These are phyloP conservation scores for Aramus guarauna DNA, from an alignment of 2,113 vertebrate species.

Conservation along the genomic window DNA sequence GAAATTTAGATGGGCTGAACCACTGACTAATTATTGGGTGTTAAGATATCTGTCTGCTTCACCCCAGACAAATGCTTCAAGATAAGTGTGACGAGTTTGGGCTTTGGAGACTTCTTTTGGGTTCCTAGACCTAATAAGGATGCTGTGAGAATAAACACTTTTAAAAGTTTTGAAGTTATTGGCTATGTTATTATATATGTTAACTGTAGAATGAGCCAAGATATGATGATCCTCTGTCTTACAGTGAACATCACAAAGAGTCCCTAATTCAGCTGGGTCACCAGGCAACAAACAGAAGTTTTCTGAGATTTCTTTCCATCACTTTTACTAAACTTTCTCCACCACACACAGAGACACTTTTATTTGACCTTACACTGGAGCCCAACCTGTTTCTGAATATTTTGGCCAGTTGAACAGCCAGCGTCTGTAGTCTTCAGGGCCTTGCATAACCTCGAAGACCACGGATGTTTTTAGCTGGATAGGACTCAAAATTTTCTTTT, in stretches of 20 bases:
- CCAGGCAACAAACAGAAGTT: background rate
- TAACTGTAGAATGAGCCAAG: background rate
- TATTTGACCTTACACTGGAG: constrained; percentile 31
- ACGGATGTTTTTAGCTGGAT: constrained; percentile 35
- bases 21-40: background rate
- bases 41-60: background rate
- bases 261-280: background rate
- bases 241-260: background rate
- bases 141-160: background rate
- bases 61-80: background rate
- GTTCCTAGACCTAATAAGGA: background rate
- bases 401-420: constrained; percentile 17
- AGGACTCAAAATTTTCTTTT: background rate
- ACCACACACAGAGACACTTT: constrained; percentile 40
- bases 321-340: background rate
- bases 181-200: background rate
- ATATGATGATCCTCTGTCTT: background rate
- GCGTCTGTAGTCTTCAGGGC: constrained; percentile 34
- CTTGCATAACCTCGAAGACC: constrained; percentile 28
- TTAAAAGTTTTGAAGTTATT: background rate
- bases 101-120: background rate
- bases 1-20: background rate
- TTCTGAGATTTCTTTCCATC: background rate
- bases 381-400: constrained; percentile 22
- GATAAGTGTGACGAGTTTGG: background rate